phyloP scores from a whole-genome alignment of 1,140 invertebrate species.

The Drepana arcuata region DNA sequence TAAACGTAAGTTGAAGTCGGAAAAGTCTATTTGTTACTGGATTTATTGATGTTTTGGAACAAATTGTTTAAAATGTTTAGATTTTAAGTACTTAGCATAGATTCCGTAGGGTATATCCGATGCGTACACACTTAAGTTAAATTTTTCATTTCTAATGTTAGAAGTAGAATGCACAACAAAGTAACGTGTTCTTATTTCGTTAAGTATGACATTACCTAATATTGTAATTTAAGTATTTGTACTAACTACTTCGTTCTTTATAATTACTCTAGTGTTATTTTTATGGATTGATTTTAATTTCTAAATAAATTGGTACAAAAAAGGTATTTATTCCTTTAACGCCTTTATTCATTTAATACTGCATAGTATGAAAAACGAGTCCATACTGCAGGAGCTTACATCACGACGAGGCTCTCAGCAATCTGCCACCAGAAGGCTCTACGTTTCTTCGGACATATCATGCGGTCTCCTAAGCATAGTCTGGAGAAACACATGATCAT shows the following conservation, averaged over 20 bases:
- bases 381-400: no score
- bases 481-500: no score
- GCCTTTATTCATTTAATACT: constrained; percentile 4
- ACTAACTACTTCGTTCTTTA: constrained; percentile 47
- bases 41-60: constrained; percentile 47
- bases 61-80: constrained; percentile 36
- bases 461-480: no score
- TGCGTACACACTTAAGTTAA: constrained; percentile 16
- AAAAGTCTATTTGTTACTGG: constrained; percentile 39
- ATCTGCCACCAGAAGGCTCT: no score
- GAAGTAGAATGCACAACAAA: constrained; percentile 25
- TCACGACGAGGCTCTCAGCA: no score
- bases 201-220: constrained; percentile 50
- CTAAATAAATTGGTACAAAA: constrained; percentile 61
- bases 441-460: no score
- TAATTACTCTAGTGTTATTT: constrained; percentile 53
- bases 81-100: constrained; percentile 25
- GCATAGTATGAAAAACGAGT: no score
- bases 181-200: constrained; percentile 34
- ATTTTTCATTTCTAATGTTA: constrained; percentile 14
- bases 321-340: constrained; percentile 11
- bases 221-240: constrained; percentile 36
- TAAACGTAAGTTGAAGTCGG: constrained; percentile 18
- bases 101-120: constrained; percentile 27
- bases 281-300: constrained; percentile 63